Evolutionary conservation across 2,113 vertebrate genomes (phyloP).

Genomic region (Sinocyclocheilus anophthalmus): DNA sequence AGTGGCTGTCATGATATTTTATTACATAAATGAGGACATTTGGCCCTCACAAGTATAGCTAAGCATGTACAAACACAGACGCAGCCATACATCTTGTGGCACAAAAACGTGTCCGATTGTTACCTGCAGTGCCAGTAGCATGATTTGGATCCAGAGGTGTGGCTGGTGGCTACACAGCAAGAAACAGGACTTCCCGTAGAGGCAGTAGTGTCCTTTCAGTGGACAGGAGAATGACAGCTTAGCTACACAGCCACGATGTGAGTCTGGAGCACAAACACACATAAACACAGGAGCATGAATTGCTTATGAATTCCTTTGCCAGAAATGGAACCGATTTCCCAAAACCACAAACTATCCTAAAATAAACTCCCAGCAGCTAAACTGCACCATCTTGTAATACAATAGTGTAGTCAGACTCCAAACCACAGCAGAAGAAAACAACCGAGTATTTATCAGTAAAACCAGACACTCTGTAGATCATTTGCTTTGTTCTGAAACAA

Average conservation of each 20-base stretch:
- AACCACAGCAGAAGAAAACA: not conserved
- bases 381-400: not conserved
- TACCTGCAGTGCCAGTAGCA: slow-evolving; percentile 94
- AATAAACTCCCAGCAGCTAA: slow-evolving; percentile 8
- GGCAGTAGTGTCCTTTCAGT: slow-evolving; percentile 91
- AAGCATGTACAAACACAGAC: not conserved
- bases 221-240: slow-evolving; percentile 92
- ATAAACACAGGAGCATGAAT: slow-evolving; percentile 41
- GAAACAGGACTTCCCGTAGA: slow-evolving; percentile 92
- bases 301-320: not conserved
- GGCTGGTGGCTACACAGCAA: slow-evolving; percentile 85
- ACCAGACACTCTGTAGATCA: not conserved
- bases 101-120: slow-evolving; percentile 41
- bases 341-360: not conserved
- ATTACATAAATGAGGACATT: not conserved
- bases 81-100: not conserved
- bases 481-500: not conserved
- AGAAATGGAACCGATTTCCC: not conserved
- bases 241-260: slow-evolving; percentile 80
- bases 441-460: not conserved
- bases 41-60: not conserved
- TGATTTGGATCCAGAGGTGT: slow-evolving; percentile 91
- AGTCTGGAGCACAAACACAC: slow-evolving; percentile 73
- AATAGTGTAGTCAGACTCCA: not conserved
- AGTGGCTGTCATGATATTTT: too few species aligned